phyloP scores from a whole-genome alignment of 2,113 vertebrate species.

The Meriones unguiculatus region DNA sequence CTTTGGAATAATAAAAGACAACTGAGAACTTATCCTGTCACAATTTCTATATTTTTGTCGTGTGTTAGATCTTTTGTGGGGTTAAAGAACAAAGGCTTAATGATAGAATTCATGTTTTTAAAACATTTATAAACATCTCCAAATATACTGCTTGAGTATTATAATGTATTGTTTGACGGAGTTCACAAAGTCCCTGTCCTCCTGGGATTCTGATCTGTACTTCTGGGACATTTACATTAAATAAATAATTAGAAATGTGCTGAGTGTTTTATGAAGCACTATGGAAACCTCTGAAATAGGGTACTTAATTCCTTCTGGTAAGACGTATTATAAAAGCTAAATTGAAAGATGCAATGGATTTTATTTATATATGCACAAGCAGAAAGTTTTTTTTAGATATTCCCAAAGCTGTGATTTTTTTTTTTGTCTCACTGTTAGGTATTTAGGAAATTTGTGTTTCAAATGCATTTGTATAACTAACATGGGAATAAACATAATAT shows the following conservation, averaged over 20 bases:
- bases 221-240: slow-evolving; percentile 52
- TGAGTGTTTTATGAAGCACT: slow-evolving; percentile 49
- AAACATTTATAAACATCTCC: slow-evolving; percentile 3
- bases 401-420: slow-evolving; percentile 14
- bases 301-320: slow-evolving; percentile 20
- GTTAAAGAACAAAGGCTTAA: slow-evolving; percentile 52
- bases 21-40: not conserved
- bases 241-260: slow-evolving; percentile 60
- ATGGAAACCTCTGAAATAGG: not conserved
- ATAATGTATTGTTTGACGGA: slow-evolving; percentile 53
- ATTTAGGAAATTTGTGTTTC: slow-evolving; percentile 58
- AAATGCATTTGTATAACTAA: not conserved
- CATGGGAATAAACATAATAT: not conserved
- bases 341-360: slow-evolving; percentile 5
- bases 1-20: slow-evolving; percentile 53
- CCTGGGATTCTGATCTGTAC: not conserved
- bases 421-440: slow-evolving; percentile 54
- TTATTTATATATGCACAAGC: not conserved
- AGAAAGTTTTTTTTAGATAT: not conserved
- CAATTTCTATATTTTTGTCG: slow-evolving; percentile 42
- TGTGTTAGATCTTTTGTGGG: not conserved
- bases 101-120: slow-evolving; percentile 38
- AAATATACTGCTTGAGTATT: slow-evolving; percentile 48
- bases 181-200: not conserved
- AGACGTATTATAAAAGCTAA: slow-evolving; percentile 9